These are phyloP conservation scores for Portevinia maculata DNA, from an alignment of 2,888 invertebrate species.

Conservation along the genomic window DNA sequence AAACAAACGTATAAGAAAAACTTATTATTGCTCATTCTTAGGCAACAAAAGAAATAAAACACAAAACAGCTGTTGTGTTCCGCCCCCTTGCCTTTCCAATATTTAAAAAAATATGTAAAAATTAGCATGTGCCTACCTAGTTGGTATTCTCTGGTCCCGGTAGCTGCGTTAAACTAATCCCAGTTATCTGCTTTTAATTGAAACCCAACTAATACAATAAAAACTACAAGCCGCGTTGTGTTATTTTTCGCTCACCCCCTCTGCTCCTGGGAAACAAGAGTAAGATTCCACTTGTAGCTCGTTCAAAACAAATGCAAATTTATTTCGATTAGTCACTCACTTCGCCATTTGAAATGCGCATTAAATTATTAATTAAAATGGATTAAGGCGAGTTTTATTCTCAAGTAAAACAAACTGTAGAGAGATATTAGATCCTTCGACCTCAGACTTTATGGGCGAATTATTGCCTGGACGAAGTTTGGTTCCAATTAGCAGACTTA, in stretches of 20 bases:
- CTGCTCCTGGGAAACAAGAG: slow-evolving; percentile 15
- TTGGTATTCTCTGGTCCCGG: slow-evolving; percentile 32
- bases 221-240: slow-evolving; percentile 32
- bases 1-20: too few species aligned
- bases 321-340: slow-evolving; percentile 56
- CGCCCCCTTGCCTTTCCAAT: not conserved
- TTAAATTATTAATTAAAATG: slow-evolving; percentile 69
- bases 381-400: slow-evolving; percentile 18
- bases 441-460: not conserved
- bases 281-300: slow-evolving; percentile 20
- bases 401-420: not conserved
- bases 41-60: slow-evolving; percentile 32
- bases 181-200: slow-evolving; percentile 60
- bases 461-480: not conserved
- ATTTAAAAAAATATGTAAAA: slow-evolving; percentile 25
- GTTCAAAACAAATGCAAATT: slow-evolving; percentile 64
- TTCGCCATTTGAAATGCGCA: slow-evolving; percentile 57
- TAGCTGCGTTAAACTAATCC: slow-evolving; percentile 44
- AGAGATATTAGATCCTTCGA: slow-evolving; percentile 1
- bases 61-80: slow-evolving; percentile 45
- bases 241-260: not conserved
- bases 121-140: slow-evolving; percentile 50
- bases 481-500: slow-evolving; percentile 25
- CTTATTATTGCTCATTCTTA: too few species aligned
- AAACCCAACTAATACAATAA: slow-evolving; percentile 39